phyloP scores from a whole-genome alignment of 1,140 invertebrate species.

The Ericerus pela region DNA sequence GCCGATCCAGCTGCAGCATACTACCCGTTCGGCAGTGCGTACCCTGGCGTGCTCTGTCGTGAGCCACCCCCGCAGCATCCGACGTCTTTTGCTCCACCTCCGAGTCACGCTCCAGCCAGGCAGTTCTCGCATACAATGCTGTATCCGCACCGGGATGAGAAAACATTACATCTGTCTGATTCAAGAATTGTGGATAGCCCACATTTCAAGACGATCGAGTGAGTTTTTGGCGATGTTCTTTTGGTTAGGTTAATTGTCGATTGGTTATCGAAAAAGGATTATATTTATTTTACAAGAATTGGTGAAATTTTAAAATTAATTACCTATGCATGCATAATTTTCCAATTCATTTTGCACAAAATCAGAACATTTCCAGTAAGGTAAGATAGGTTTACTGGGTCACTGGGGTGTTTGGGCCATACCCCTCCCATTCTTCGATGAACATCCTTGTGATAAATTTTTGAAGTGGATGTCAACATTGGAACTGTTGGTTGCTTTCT shows the following conservation, averaged over 20 bases:
- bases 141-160: neutral
- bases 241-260: neutral
- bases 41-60: slow-evolving; percentile 3
- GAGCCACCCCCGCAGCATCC: slow-evolving; percentile 16
- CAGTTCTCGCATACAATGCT: neutral
- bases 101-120: neutral
- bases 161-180: neutral
- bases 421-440: too few species aligned
- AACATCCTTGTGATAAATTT: too few species aligned
- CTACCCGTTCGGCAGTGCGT: neutral
- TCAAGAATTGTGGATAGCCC: neutral
- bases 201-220: slow-evolving; percentile 13
- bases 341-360: too few species aligned
- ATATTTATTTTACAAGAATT: too few species aligned
- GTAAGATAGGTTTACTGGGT: too few species aligned
- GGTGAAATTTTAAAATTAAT: too few species aligned
- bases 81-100: neutral
- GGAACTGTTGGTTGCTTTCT: too few species aligned
- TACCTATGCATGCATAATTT: too few species aligned
- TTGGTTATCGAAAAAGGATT: too few species aligned
- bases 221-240: neutral
- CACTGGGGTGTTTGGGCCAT: too few species aligned
- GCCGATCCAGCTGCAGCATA: neutral
- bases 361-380: too few species aligned
- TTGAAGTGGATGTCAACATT: too few species aligned